Evolutionary conservation across 2,113 vertebrate genomes (phyloP).

Genomic region (Varanus salvator): DNA sequence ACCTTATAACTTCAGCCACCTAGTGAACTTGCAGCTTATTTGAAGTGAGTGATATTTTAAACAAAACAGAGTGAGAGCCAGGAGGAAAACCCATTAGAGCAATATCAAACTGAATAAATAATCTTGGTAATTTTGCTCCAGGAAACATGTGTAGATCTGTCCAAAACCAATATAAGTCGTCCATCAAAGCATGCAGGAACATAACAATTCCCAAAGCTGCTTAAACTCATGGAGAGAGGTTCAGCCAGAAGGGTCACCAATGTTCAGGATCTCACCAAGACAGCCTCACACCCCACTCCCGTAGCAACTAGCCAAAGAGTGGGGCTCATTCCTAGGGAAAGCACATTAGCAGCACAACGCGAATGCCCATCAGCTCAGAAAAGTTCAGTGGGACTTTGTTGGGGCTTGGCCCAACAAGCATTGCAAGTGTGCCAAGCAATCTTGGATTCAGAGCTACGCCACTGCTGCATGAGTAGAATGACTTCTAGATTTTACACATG

Average conservation of each 20-base stretch:
- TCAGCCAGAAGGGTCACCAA: background rate
- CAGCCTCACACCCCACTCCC: background rate
- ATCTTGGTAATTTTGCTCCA: conserved; percentile 7
- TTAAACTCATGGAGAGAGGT: background rate
- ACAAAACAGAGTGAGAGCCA: conserved; percentile 26
- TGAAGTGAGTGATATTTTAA: background rate
- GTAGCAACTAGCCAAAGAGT: background rate
- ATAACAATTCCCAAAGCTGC: conserved; percentile 4
- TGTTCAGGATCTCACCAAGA: background rate
- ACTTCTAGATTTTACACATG: background rate
- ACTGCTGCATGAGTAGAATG: background rate
- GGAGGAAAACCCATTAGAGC: conserved; percentile 50
- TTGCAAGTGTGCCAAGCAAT: background rate
- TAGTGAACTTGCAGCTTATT: background rate
- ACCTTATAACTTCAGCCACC: conserved; percentile 10
- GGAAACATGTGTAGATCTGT: background rate
- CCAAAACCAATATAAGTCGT: conserved; percentile 5
- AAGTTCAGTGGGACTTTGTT: background rate
- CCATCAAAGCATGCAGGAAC: background rate
- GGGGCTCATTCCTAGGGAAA: background rate
- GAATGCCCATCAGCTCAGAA: background rate
- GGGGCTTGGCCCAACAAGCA: background rate
- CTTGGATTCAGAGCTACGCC: background rate
- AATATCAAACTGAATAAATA: conserved; percentile 46
- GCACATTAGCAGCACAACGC: background rate